These are phyloP conservation scores for Catamblyrhynchus diadema DNA, from an alignment of 2,797 vertebrate species.

Conservation along the genomic window DNA sequence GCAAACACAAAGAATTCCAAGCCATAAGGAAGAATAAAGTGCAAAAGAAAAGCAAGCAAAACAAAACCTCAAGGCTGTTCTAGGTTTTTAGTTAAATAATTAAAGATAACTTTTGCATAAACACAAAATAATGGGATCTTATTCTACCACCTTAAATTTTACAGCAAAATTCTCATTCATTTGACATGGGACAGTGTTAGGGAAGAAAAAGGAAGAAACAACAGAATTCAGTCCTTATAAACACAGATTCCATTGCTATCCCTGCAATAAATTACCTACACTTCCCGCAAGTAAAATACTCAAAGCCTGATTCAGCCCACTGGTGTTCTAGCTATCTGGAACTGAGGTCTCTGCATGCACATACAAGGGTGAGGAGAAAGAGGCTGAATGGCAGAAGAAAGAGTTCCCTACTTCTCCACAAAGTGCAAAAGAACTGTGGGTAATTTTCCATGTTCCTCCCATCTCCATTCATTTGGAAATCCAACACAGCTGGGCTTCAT, in stretches of 20 bases:
- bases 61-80: not conserved
- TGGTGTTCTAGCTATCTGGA: not conserved
- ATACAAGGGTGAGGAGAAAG: not conserved
- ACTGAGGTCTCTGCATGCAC: rapidly evolving
- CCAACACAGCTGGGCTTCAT: not conserved
- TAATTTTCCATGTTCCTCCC: not conserved
- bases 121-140: not conserved
- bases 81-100: not conserved
- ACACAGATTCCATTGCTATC: not conserved
- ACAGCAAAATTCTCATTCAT: not conserved
- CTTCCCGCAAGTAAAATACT: not conserved
- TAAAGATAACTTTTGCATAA: not conserved
- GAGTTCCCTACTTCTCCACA: not conserved
- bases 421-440: not conserved
- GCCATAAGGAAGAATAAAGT: not conserved
- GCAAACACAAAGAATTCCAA: not conserved
- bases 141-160: not conserved
- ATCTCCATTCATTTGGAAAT: not conserved
- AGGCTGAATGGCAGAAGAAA: not conserved
- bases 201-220: not conserved
- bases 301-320: not conserved
- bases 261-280: not conserved
- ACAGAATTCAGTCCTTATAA: not conserved
- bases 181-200: not conserved
- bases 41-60: not conserved